Evolutionary conservation across 2,113 vertebrate species (phyloP), one percentile per base, ranked within the genome.

Genomic region (Hippocampus guttulatus): DNA sequence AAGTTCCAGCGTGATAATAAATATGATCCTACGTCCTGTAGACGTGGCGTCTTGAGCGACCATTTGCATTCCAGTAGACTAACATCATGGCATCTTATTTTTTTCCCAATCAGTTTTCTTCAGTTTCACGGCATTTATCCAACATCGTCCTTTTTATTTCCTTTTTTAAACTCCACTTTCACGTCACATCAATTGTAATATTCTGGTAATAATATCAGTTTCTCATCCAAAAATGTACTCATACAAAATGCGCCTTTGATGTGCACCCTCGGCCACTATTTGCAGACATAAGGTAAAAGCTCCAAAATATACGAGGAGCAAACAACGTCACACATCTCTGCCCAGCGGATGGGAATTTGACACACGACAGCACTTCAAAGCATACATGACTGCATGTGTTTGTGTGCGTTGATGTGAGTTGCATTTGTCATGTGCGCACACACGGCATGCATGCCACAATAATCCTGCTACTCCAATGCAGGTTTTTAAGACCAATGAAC

Each of bases 311-410:
- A 80, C 74, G 70, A 61, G 63, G 74, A n/a, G 21, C 52, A 9
- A 54, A 54, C 52, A 23, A 23, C 63, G 78, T 83, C 77, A 83
- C 80, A 64, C 81, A 81, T 74, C 75, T 87, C 80, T 83, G 81
- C 81, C 76, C 33, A 68, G 75, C 76, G 86, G 87, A 88, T 84
- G 76, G 78, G 72, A 90, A 90, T 90, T 88, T 89, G 81, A 83
- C 77, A 71, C 84, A 89, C 81, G 87, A 72, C 81, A 74, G 70
- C 85, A 88, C 89, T 91, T 90, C 88, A 91, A 90, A 84, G 82
- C 47, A 52, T 61, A 21, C 30, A 69, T 80, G 84, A 86, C 77
- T 86, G 83, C 75, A 75, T 68, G 69, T 75, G 86, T 87, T 88
- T 87, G 89, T 91, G 87, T 85, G 76, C 80, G 79, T 84, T 78